Evolutionary conservation across 2,888 invertebrate species (phyloP).

Genomic region (Nomada fabriciana): DNA sequence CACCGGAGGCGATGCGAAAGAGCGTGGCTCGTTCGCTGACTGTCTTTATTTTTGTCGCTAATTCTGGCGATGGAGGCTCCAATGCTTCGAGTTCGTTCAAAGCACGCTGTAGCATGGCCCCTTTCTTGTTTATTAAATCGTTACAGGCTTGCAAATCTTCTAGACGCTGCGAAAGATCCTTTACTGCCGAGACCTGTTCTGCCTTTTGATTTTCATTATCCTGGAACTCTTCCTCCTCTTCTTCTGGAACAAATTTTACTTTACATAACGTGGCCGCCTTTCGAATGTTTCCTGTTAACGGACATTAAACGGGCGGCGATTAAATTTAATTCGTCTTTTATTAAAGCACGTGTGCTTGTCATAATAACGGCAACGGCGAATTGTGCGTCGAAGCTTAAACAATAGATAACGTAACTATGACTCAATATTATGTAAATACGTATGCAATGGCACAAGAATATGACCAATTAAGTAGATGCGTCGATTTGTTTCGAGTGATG

Average conservation of each 20-base stretch:
- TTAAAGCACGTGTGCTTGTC: neutral
- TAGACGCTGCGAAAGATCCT: constrained; percentile 91
- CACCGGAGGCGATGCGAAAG: constrained; percentile 97
- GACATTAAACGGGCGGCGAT: neutral
- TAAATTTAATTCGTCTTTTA: neutral
- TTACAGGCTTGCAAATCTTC: constrained; percentile 96
- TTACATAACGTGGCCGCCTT: constrained; percentile 33
- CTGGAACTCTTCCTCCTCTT: constrained; percentile 84
- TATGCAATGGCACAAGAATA: neutral
- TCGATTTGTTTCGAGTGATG: constrained; percentile 12
- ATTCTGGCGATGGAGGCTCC: constrained; percentile 86
- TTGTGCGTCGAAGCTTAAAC: neutral
- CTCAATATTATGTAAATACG: neutral
- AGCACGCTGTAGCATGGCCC: constrained; percentile 92
- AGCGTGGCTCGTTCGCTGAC: constrained; percentile 97
- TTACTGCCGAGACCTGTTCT: constrained; percentile 87
- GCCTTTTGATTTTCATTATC: constrained; percentile 83
- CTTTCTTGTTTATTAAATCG: constrained; percentile 95
- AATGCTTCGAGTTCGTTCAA: constrained; percentile 91
- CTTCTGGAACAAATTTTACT: constrained; percentile 79
- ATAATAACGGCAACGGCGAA: neutral
- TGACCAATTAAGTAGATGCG: neutral
- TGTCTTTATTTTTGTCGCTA: constrained; percentile 92
- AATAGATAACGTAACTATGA: neutral
- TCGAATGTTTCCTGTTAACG: neutral